phyloP scores from a whole-genome alignment of 1,140 invertebrate species.

The Mizuhopecten yessoensis region DNA sequence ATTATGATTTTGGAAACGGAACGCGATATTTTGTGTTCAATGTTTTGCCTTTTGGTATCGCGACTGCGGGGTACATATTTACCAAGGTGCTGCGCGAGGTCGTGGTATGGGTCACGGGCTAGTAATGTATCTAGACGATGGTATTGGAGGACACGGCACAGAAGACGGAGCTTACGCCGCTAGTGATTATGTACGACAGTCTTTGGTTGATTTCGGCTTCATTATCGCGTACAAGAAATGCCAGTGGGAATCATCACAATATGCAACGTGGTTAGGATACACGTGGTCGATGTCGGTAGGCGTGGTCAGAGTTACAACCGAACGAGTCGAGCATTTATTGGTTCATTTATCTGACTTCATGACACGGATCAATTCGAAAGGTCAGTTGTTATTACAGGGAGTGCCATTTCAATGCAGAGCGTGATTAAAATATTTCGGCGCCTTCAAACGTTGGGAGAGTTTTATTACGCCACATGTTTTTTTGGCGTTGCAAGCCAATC shows the following conservation, averaged over 20 bases:
- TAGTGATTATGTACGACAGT: neutral
- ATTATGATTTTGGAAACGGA: neutral
- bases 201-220: constrained; percentile 53
- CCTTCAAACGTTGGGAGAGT: too few relatives aligned
- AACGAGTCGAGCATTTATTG: constrained; percentile 1
- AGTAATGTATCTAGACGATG: too few relatives aligned
- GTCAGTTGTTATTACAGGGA: constrained; percentile 36
- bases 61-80: too few relatives aligned
- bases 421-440: neutral
- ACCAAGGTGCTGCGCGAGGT: constrained; percentile 48
- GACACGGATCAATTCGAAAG: neutral
- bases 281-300: constrained; percentile 46
- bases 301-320: constrained; percentile 42
- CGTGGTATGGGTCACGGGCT: too few relatives aligned
- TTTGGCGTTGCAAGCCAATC: too few relatives aligned
- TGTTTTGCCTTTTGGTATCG: constrained; percentile 55
- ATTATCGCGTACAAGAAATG: constrained; percentile 56
- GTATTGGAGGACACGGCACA: too few relatives aligned
- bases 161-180: neutral
- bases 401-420: constrained; percentile 46
- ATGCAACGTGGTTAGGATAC: too few relatives aligned
- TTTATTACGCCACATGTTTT: too few relatives aligned
- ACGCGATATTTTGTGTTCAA: constrained; percentile 51
- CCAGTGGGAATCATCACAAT: constrained; percentile 49
- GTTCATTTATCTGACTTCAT: neutral